phyloP scores from a whole-genome alignment of 2,113 vertebrate species.

The Ictalurus punctatus region DNA sequence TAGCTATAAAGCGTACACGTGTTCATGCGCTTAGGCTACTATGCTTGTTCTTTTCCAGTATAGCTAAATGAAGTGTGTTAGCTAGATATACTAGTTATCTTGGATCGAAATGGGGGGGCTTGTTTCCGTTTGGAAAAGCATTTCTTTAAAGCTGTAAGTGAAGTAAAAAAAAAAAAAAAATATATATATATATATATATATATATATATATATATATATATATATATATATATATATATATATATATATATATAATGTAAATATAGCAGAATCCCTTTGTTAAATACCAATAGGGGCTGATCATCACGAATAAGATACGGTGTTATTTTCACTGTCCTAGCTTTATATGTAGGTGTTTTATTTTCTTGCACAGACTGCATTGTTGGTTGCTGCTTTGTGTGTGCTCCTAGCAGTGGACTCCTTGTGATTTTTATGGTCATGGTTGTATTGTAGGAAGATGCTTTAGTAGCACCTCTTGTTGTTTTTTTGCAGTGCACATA shows the following conservation, averaged over 20 bases:
- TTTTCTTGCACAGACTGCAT: not conserved
- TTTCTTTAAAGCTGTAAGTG: no score
- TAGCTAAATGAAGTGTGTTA: not conserved
- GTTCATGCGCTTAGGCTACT: not conserved
- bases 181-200: no score
- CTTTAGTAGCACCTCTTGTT: no score
- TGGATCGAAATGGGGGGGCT: not conserved
- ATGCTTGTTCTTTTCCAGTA: not conserved
- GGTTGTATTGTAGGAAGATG: no score
- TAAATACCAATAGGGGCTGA: not conserved
- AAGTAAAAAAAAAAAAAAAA: not conserved
- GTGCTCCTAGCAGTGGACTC: no score
- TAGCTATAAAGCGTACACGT: not conserved
- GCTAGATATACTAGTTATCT: not conserved
- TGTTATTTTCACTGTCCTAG: not conserved
- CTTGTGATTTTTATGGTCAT: no score
- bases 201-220: no score
- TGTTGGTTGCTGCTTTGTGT: no score
- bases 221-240: no score
- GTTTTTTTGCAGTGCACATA: no score
- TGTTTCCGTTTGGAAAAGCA: not conserved
- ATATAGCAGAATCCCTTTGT: no score
- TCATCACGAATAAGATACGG: not conserved
- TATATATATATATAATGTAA: no score
- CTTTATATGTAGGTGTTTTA: not conserved